Conservation (phyloP, 2,113 vertebrate genomes). For the Ciconia maguari region DNA sequence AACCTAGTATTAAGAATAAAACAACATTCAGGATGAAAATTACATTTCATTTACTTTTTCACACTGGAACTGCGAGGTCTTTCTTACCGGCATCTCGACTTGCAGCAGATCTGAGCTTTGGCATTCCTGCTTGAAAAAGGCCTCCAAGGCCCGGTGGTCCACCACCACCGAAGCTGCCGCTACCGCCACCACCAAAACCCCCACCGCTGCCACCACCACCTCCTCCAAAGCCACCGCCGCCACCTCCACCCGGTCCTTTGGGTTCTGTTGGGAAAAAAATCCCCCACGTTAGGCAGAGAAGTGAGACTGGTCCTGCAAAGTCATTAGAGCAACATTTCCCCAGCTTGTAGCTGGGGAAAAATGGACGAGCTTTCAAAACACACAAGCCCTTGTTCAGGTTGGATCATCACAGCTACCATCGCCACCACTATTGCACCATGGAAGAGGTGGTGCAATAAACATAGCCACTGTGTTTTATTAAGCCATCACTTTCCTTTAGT, state of each 20-base stretch:
- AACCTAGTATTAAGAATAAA: background rate
- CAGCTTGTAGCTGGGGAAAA: background rate
- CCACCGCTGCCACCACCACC: slow-evolving; percentile 48
- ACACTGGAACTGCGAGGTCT: background rate
- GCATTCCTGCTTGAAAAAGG: slow-evolving; percentile 93
- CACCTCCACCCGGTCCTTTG: slow-evolving; percentile 74
- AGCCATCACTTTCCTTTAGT: background rate
- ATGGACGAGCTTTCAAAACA: background rate
- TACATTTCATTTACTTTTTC: background rate
- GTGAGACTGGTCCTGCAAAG: background rate
- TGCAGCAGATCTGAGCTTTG: slow-evolving; percentile 86
- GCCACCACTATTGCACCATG: background rate
- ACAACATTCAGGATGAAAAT: background rate
- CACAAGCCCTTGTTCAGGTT: background rate
- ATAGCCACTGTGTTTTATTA: background rate
- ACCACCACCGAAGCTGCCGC: slow-evolving; percentile 16
- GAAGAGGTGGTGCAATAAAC: background rate
- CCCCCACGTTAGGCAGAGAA: background rate
- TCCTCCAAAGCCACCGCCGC: slow-evolving; percentile 39
- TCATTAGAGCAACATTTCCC: background rate
- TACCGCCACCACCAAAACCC: slow-evolving; percentile 48
- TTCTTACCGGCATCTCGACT: slow-evolving; percentile 80
- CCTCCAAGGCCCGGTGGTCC: slow-evolving; percentile 87
- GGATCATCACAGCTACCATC: background rate
- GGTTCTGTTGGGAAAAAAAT: slow-evolving; percentile 80